A percentile compares a stretch with the other conserved stretches of the same genome.
Evolutionary conservation across 2,797 vertebrate species (phyloP).

Genomic region (Tarsius wallacei): DNA sequence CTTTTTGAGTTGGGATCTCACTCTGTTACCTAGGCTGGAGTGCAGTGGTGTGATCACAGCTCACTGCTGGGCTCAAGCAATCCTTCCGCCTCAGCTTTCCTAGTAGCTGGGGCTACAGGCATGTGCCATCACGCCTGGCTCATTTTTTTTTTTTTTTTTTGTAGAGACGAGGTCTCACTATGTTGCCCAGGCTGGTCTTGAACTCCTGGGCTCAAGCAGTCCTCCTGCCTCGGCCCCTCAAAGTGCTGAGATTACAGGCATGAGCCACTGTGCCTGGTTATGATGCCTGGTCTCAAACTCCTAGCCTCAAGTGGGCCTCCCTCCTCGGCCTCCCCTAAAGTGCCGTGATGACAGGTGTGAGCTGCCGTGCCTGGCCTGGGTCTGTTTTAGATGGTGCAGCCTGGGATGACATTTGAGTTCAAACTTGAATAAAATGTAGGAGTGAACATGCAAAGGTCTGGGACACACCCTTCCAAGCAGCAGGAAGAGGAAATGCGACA

Average conservation of each 20-base stretch:
- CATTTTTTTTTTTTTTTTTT: neutral
- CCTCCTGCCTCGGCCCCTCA: neutral
- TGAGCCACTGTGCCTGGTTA: no score
- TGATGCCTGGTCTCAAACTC: no score
- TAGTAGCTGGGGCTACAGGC: neutral
- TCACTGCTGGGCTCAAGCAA: neutral
- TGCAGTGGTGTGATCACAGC: rapidly evolving
- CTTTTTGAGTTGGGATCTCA: rapidly evolving
- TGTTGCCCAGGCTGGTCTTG: neutral
- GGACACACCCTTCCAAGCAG: no score
- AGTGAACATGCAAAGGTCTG: no score
- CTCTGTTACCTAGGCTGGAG: neutral
- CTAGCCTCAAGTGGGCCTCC: no score
- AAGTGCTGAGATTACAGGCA: neutral
- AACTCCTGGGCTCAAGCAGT: neutral
- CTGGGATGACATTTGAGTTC: no score
- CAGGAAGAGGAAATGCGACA: no score
- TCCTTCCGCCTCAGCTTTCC: neutral
- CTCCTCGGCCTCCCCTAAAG: no score
- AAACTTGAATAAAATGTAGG: no score
- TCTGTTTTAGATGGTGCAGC: no score
- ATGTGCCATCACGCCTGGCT: neutral
- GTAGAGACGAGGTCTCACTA: neutral
- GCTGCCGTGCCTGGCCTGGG: no score
- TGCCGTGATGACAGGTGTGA: no score